Conservation (phyloP, 2,888 invertebrate species). For the Aleiodes leptofemur region DNA sequence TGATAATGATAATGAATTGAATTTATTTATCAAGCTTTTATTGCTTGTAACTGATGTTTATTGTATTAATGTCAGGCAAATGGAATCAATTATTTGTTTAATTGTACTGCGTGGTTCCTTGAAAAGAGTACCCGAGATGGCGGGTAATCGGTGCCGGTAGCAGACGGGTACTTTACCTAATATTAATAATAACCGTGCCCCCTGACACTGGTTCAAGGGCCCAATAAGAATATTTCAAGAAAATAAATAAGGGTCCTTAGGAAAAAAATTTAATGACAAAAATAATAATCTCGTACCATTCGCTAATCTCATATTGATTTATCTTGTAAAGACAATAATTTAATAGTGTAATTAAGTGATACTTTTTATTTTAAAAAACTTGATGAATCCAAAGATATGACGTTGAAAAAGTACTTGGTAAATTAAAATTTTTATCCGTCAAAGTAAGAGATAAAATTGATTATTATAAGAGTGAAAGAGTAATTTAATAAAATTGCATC, state of each 20-base stretch:
- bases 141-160: conserved; percentile 73
- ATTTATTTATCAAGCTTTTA: not conserved
- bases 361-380: not conserved
- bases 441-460: too few relatives aligned
- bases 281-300: conserved; percentile 38
- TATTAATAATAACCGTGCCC: conserved; percentile 3
- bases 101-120: conserved; percentile 53
- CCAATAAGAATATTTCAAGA: conserved; percentile 28
- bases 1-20: not conserved
- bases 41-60: not conserved
- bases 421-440: too few relatives aligned
- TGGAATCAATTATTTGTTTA: conserved; percentile 55
- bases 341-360: not conserved
- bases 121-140: conserved; percentile 67
- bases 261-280: not conserved
- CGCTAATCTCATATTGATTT: not conserved
- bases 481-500: conserved; percentile 30
- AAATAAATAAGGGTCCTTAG: not conserved
- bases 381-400: conserved; percentile 1
- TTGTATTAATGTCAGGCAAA: conserved; percentile 58
- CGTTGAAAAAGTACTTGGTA: conserved; percentile 34
- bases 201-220: conserved; percentile 51
- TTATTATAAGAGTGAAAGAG: too few relatives aligned
- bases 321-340: conserved; percentile 23
- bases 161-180: conserved; percentile 66